A percentile compares a stretch with the other conserved stretches of the same genome.
Conservation (phyloP, 2,113 vertebrate species). For the Myxocyprinus asiaticus region DNA sequence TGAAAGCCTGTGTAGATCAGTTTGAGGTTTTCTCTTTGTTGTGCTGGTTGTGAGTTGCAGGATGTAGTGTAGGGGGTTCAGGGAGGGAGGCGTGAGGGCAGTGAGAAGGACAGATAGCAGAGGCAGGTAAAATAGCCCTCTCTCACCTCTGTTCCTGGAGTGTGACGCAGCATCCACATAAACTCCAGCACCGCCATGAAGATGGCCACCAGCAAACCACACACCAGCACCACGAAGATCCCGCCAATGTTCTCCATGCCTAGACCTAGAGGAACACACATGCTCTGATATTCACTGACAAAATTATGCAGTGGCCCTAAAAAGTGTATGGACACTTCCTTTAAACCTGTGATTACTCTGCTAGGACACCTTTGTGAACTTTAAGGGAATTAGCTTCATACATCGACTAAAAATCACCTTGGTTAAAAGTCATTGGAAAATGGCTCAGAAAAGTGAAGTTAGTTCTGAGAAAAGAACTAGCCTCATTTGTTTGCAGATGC, state of each 20-base stretch:
- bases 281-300: too few species aligned
- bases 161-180: slow-evolving; percentile 92
- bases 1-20: slow-evolving; percentile 28
- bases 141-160: slow-evolving; percentile 92
- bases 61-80: slow-evolving; percentile 21
- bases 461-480: too few species aligned
- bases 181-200: slow-evolving; percentile 99
- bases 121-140: slow-evolving; percentile 72
- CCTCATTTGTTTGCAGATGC: too few species aligned
- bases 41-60: slow-evolving; percentile 63
- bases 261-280: slow-evolving; percentile 76
- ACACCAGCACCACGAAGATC: slow-evolving; percentile 98
- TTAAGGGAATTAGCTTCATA: too few species aligned
- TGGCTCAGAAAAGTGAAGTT: too few species aligned
- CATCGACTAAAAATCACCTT: too few species aligned
- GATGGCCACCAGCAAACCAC: slow-evolving; percentile 95
- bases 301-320: too few species aligned
- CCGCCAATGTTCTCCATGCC: slow-evolving; percentile 99
- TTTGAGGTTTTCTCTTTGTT: slow-evolving; percentile 54
- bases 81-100: slow-evolving; percentile 36
- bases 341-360: too few species aligned
- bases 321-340: too few species aligned
- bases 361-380: too few species aligned
- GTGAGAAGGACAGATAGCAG: slow-evolving; percentile 71
- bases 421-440: too few species aligned